A percentile compares a stretch with the other conserved stretches of the same genome.
These are phyloP conservation scores for Sebastes diploproa DNA, from an alignment of 2,797 vertebrate genomes.

Conservation along the genomic window DNA sequence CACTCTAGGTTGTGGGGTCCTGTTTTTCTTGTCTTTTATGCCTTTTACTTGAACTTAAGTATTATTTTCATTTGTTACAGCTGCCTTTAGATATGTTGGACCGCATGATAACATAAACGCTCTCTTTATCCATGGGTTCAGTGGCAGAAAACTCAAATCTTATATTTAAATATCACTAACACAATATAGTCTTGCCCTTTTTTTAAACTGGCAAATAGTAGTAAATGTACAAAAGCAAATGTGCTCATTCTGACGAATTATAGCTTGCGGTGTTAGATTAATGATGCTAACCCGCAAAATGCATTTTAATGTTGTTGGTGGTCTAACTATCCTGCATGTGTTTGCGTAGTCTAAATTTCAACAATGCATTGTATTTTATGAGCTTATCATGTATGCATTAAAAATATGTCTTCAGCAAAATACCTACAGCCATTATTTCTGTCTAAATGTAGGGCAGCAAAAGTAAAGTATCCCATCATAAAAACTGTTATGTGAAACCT, in stretches of 20 bases:
- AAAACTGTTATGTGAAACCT: neutral
- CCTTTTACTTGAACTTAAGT: neutral
- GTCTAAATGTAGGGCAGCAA: neutral
- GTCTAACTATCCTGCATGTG: neutral
- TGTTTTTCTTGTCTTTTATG: neutral
- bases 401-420: conserved; percentile 2
- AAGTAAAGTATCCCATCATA: neutral
- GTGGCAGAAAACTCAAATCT: neutral
- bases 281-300: conserved; percentile 26
- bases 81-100: neutral
- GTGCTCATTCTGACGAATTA: neutral
- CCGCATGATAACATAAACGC: neutral
- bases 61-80: neutral
- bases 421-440: neutral
- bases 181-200: neutral
- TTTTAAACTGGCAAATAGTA: neutral
- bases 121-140: neutral
- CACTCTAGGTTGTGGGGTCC: neutral
- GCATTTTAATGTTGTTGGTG: conserved; percentile 8
- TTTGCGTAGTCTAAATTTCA: conserved; percentile 20
- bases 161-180: neutral
- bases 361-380: conserved; percentile 13
- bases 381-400: conserved; percentile 8
- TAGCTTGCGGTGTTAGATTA: conserved; percentile 8
- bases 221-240: neutral